Conservation (phyloP, 2,797 vertebrate species). For the Petrocephalus schoutedeni region DNA sequence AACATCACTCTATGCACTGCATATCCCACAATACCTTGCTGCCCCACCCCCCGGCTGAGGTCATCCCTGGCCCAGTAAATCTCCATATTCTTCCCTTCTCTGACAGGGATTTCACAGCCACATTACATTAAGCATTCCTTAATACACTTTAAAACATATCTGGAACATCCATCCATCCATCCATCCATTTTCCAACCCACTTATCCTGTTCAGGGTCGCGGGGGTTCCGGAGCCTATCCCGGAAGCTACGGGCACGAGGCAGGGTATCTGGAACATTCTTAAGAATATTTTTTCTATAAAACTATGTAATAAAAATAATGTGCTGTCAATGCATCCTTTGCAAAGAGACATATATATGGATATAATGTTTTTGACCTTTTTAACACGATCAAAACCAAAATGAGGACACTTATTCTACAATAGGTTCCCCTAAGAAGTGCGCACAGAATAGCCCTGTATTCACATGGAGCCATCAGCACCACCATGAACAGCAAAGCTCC, state of each 20-base stretch:
- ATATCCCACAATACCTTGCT: neutral
- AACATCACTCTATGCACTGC: too few relatives aligned
- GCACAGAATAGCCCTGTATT: neutral
- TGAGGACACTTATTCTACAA: neutral
- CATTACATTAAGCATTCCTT: neutral
- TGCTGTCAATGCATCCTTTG: neutral
- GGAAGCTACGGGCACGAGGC: too few relatives aligned
- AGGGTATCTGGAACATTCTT: neutral
- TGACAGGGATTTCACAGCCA: neutral
- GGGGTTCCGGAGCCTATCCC: too few relatives aligned
- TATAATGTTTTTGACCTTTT: neutral
- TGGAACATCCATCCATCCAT: too few relatives aligned
- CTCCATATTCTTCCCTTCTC: neutral
- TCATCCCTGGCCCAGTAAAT: neutral
- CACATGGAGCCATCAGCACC: neutral
- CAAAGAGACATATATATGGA: neutral
- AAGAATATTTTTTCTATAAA: neutral
- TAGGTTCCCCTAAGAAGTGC: neutral
- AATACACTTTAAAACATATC: neutral
- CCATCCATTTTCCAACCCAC: too few relatives aligned
- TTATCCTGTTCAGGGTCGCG: too few relatives aligned
- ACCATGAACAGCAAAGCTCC: neutral
- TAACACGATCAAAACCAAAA: neutral
- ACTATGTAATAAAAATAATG: neutral
- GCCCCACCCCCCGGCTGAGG: neutral